phyloP scores from a whole-genome alignment of 1,140 invertebrate species.

The Leptopilina clavipes region DNA sequence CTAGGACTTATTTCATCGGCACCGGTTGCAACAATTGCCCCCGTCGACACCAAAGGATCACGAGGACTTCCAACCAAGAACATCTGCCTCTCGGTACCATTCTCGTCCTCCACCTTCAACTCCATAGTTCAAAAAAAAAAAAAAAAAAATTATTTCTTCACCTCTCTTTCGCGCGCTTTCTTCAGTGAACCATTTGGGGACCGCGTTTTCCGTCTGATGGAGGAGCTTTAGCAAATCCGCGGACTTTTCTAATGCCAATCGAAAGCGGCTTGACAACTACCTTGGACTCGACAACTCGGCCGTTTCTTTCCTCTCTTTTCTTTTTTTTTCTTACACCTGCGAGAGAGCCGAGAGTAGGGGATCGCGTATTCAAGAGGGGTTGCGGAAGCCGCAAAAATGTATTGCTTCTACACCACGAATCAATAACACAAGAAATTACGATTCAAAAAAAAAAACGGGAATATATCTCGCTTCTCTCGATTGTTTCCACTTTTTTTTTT shows the following conservation, averaged over 20 bases:
- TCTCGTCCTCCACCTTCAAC: conserved; percentile 69
- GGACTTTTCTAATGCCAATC: conserved; percentile 12
- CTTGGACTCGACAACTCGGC: conserved; percentile 50
- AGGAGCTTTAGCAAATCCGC: conserved; percentile 6
- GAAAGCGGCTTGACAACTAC: conserved; percentile 30
- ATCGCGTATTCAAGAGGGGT: conserved; percentile 67
- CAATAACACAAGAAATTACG: conserved; percentile 63
- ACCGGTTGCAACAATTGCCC: conserved; percentile 60
- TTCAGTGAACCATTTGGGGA: neutral
- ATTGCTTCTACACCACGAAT: conserved; percentile 69
- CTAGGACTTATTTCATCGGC: conserved; percentile 64
- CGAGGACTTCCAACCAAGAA: conserved; percentile 67
- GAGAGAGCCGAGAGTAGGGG: conserved; percentile 60
- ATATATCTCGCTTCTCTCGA: too few relatives aligned
- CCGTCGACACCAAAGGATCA: conserved; percentile 67
- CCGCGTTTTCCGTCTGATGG: neutral
- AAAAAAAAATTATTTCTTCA: conserved; percentile 35
- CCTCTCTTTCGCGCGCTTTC: neutral
- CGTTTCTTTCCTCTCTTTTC: conserved; percentile 58
- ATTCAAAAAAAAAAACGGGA: conserved; percentile 47
- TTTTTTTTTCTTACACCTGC: conserved; percentile 62
- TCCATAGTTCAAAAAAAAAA: conserved; percentile 63
- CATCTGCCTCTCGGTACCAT: conserved; percentile 62
- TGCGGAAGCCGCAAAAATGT: conserved; percentile 72
- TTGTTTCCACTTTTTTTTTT: too few relatives aligned